Percentiles rank a stretch among this genome's conserved stretches.
Evolutionary conservation across 1,140 invertebrate genomes (phyloP).

Genomic region (Panulirus ornatus): DNA sequence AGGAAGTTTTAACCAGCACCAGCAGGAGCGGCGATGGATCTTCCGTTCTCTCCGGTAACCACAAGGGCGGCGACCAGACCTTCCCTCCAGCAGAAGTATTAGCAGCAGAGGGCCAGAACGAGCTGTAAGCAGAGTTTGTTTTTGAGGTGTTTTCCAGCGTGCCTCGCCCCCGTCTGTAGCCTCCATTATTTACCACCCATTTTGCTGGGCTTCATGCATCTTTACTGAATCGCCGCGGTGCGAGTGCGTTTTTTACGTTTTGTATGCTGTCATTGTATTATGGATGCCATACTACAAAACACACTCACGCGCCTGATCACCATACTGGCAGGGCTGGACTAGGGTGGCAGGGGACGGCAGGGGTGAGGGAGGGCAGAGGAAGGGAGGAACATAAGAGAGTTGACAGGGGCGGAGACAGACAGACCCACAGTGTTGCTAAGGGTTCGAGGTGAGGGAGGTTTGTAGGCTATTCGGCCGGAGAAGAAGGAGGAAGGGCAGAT

Average conservation of each 20-base stretch:
- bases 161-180: not conserved
- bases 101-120: too few relatives aligned
- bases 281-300: conserved; percentile 2
- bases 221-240: conserved; percentile 19
- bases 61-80: too few relatives aligned
- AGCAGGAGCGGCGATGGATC: too few relatives aligned
- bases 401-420: too few relatives aligned
- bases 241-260: conserved; percentile 25
- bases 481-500: not conserved
- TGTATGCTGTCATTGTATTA: conserved; percentile 32
- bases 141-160: not conserved
- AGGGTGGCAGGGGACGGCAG: not conserved
- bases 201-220: conserved; percentile 17
- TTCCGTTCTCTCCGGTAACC: too few relatives aligned
- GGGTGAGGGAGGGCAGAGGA: not conserved
- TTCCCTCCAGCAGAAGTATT: too few relatives aligned
- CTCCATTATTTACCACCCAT: conserved; percentile 24
- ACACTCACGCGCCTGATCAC: not conserved
- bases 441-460: too few relatives aligned
- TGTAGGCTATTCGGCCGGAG: not conserved
- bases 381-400: too few relatives aligned
- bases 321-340: not conserved
- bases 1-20: too few relatives aligned
- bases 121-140: not conserved
- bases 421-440: too few relatives aligned